Percentiles rank a stretch among this genome's conserved stretches.
Conservation (phyloP, 1,140 invertebrate species). For the Cataglyphis hispanica region DNA sequence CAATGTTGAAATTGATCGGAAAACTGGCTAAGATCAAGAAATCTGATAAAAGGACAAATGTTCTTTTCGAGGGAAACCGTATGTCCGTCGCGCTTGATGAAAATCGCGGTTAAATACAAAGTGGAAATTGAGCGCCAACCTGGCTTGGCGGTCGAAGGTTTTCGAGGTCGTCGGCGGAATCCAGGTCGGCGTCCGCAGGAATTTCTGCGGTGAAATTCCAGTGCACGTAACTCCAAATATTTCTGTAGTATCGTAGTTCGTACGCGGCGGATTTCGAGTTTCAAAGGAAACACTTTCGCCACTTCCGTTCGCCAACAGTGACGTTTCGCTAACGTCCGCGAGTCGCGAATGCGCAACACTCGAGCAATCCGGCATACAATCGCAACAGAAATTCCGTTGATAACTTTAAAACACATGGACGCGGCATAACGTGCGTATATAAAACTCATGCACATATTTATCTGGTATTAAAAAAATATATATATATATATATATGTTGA, state of each 20-base stretch:
- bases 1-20: background rate
- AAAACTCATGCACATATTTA: background rate
- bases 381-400: conserved; percentile 2
- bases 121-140: conserved; percentile 72
- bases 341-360: background rate
- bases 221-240: conserved; percentile 66
- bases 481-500: no score
- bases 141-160: conserved; percentile 66
- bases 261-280: conserved; percentile 40
- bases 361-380: background rate
- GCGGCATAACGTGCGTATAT: background rate
- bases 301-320: conserved; percentile 10
- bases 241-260: conserved; percentile 65
- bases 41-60: background rate
- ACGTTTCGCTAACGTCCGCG: background rate
- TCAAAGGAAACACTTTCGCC: conserved; percentile 65
- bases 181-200: conserved; percentile 75
- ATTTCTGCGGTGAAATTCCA: conserved; percentile 75
- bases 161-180: conserved; percentile 78
- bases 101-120: conserved; percentile 73
- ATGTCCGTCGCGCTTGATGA: conserved; percentile 26
- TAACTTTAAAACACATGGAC: background rate
- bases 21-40: background rate
- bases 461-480: no score
- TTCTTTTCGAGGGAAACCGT: conserved; percentile 32